These are phyloP conservation scores for Acipenser oxyrinchus DNA, from an alignment of 2,797 vertebrate species.

Conservation along the genomic window DNA sequence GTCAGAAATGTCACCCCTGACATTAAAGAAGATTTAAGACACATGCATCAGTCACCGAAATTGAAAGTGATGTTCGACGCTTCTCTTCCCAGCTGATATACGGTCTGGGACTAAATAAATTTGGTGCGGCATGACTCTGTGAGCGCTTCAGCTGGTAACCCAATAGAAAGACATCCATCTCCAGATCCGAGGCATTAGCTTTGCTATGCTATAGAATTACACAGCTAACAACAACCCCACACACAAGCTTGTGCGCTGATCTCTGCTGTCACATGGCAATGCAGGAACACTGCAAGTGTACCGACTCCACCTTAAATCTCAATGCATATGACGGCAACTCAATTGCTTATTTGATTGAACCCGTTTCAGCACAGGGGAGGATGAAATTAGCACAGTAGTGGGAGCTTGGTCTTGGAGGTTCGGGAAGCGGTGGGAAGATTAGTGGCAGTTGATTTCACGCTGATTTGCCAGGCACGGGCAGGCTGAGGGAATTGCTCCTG, in stretches of 20 bases:
- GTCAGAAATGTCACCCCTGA: conserved; percentile 21
- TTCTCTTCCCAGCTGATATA: conserved; percentile 2
- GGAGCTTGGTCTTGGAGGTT: neutral
- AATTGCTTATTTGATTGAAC: neutral
- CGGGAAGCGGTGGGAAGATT: conserved; percentile 1
- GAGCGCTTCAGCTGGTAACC: conserved; percentile 33
- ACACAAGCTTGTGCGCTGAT: too few relatives aligned
- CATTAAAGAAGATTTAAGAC: conserved; percentile 43
- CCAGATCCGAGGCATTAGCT: conserved; percentile 26
- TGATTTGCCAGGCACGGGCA: conserved; percentile 1
- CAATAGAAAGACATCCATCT: conserved; percentile 42
- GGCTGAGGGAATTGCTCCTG: neutral
- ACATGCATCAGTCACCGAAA: conserved; percentile 33
- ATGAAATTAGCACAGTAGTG: conserved; percentile 1
- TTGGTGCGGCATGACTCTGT: conserved; percentile 26
- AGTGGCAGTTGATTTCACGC: conserved; percentile 7
- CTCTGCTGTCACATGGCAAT: too few relatives aligned
- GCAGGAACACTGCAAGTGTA: too few relatives aligned
- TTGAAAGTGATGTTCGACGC: neutral
- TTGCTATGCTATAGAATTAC: conserved; percentile 19
- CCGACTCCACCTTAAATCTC: too few relatives aligned
- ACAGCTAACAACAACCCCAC: conserved; percentile 14
- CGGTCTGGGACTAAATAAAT: conserved; percentile 25
- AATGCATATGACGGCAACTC: too few relatives aligned
- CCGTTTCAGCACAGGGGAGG: neutral